phyloP scores from a whole-genome alignment of 2,113 vertebrate species.

The Nyctibius bracteatus region DNA sequence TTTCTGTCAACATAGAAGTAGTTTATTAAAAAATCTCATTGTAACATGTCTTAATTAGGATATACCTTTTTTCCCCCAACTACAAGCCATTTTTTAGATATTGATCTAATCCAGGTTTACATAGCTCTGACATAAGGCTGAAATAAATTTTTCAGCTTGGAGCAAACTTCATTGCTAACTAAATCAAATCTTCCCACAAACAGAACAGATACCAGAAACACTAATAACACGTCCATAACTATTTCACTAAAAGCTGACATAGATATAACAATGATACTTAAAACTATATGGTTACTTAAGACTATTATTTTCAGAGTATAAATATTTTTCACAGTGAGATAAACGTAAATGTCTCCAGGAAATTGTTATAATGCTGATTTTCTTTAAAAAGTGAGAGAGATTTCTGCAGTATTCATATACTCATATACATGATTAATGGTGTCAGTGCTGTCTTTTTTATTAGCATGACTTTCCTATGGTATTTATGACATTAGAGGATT shows the following conservation, averaged over 20 bases:
- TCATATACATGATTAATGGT: background rate
- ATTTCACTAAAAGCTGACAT: background rate
- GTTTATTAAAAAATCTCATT: background rate
- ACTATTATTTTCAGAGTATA: background rate
- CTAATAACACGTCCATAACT: background rate
- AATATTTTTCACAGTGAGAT: background rate
- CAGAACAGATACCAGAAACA: background rate
- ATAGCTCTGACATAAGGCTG: background rate
- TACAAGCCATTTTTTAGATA: background rate
- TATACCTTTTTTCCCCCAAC: background rate
- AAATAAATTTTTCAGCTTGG: background rate
- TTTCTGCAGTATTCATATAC: background rate
- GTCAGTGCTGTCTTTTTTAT: slow-evolving; percentile 1
- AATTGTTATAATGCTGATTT: background rate
- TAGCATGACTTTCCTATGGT: background rate
- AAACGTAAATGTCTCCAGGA: background rate
- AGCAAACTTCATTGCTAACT: background rate
- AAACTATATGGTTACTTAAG: background rate
- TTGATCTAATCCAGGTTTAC: background rate
- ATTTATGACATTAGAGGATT: background rate
- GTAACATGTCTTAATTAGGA: background rate
- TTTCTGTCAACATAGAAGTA: background rate
- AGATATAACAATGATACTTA: background rate
- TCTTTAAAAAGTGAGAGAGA: background rate
- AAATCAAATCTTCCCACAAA: background rate